Evolutionary conservation across 2,888 invertebrate species (phyloP), one percentile per base, ranked within the genome.

Genomic region (Teinopalpus imperialis): DNA sequence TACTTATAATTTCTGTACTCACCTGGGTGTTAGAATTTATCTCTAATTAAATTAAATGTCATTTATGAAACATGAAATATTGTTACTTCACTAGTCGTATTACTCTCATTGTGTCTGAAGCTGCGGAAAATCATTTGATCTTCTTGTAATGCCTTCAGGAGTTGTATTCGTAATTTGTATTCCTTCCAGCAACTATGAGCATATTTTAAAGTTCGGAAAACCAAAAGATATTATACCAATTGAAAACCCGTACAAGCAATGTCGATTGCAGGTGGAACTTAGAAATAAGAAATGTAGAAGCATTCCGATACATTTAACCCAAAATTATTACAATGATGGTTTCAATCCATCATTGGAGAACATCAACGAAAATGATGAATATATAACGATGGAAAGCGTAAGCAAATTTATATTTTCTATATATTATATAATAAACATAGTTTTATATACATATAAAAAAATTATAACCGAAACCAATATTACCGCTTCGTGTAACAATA

Each of bases 111-210:
- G 36, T 29, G 9, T 23, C n/a, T n/a, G 4, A 10, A 29, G n/a
- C 23, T 43, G 14, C 16, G 9, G 6, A 12, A 6, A 9, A 9
- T 7, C 10, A n/a, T 10, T 30, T 31, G 2, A 12, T 37, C 29
- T 12, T n/a, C 13, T 10, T 7, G 16, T 16, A 45, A 91, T 91
- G 91, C 90, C 91, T 41, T 66, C 79, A 2, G 93, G 93, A 53
- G 93, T 93, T 3, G 90, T 94, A 49, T 94, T 94, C 64, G 70
- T 93, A 44, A 90, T 94, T 48, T 92, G 91, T 62, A 92, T 94
- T 57, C 93, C 94, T 4, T 92, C 93, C 48, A 90, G 92, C 43
- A 92, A 91, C 66, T 91, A 91, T 60, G 93, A 94, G 71, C 91
- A 92, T 61, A 86, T 90, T 27, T 55, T 92, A 9, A 80, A 86